A percentile compares a stretch with the other conserved stretches of the same genome.
These are phyloP conservation scores for Priapulus caudatus DNA, from an alignment of 2,888 invertebrate species.

Conservation along the genomic window DNA sequence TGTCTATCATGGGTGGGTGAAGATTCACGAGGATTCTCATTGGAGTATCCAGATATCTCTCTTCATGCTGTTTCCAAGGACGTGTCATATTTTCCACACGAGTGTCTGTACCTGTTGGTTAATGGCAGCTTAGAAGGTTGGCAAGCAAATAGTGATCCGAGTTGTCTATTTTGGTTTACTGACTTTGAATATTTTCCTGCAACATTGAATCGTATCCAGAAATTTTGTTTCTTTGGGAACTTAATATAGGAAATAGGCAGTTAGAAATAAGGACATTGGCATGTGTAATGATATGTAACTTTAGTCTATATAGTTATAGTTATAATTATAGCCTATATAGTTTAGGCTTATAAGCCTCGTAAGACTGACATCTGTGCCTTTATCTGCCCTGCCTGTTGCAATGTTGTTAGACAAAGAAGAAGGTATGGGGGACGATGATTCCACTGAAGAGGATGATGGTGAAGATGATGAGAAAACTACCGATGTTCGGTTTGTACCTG, in stretches of 20 bases:
- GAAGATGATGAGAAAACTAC: conserved; percentile 48
- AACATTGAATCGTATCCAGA: conserved; percentile 8
- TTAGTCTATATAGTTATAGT: no score
- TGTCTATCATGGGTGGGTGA: conserved; percentile 49
- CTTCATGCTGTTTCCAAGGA: conserved; percentile 64
- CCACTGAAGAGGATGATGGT: conserved; percentile 20
- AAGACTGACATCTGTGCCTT: no score
- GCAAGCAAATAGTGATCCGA: no score
- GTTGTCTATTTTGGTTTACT: not conserved
- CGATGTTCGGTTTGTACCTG: conserved; percentile 59
- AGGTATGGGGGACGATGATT: conserved; percentile 15
- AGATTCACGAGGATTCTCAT: conserved; percentile 49
- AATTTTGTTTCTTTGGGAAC: no score
- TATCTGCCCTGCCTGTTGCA: no score
- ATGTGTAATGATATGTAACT: not conserved
- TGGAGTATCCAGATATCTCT: conserved; percentile 59
- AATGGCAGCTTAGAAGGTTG: conserved; percentile 52
- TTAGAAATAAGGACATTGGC: not conserved
- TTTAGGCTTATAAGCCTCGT: no score
- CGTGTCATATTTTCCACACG: conserved; percentile 48
- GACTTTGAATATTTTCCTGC: conserved; percentile 23
- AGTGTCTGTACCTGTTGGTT: conserved; percentile 60
- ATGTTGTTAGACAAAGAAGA: conserved; percentile 13
- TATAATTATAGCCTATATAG: no score
- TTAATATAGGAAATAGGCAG: no score